Evolutionary conservation across 2,888 invertebrate genomes (phyloP), one percentile per base, ranked within the genome.

Genomic region (Nemotelus nigrinus): DNA sequence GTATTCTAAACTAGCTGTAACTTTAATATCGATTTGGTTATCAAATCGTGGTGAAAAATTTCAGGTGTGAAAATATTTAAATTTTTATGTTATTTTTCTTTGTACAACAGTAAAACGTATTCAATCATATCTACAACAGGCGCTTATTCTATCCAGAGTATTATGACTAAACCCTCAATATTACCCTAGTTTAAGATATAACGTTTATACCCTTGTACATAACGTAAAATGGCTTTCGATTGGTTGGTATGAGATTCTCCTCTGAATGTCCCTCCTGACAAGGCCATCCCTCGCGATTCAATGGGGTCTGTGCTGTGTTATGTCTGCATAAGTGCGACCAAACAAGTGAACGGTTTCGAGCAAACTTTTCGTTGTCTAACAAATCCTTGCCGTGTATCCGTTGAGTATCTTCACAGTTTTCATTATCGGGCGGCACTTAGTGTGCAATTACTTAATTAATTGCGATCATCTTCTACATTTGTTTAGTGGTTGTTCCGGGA

Each of bases 361-460:
- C 41, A 41, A 74, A 50, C 45, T 5, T 45, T 72, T 72, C 60
- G 47, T 5, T 45, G 60, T 25, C 43, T 3, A 72, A 8, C 60
- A 44, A 74, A 60, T 74, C 41, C 63, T 74, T 47, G 6, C 41
- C 57, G 5, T 55, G 71, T 65, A 65, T 65, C 41, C 48, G 25
- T 43, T 43, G 45, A 48, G 74, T 48, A 74, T 47, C 41, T 41
- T 55, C 53, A 45, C 48, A 74, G 74, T 74, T 74, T 74, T 60
- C 74, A 63, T 60, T 63, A 74, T 74, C 74, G 74, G 74, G 74
- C 74, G 74, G 74, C 48, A 60, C 74, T 74, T 74, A 74, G 44
- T 10, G 2, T 60, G 5, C 60, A 74, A 60, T 74, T 74, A 74
- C 60, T 63, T 60, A 74, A 74, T 74, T 74, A 74, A 74, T 74